Evolutionary conservation across 2,888 invertebrate species (phyloP).

Genomic region (Himalopsyche japonica): DNA sequence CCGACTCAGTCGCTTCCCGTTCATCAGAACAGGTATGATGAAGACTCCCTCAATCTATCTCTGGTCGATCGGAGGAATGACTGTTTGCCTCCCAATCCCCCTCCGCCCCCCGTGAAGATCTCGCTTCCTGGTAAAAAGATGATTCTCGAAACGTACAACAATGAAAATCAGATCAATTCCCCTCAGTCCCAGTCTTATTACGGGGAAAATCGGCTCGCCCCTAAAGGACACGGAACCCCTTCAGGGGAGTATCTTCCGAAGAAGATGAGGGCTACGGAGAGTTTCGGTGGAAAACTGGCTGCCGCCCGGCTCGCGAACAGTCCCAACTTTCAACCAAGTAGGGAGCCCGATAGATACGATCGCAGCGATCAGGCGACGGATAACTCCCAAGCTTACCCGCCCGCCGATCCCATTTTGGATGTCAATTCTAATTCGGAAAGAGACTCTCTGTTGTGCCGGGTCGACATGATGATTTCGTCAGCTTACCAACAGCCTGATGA

Average conservation of each 20-base stretch:
- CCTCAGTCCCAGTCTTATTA: conserved; percentile 44
- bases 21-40: neutral
- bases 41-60: conserved; percentile 49
- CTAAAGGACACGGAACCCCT: conserved; percentile 27
- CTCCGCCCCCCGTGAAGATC: conserved; percentile 47
- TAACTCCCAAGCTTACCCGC: neutral
- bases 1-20: neutral
- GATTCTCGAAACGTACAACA: conserved; percentile 58
- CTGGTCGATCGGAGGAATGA: conserved; percentile 49
- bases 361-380: neutral
- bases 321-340: conserved; percentile 42
- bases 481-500: neutral
- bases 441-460: neutral
- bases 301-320: conserved; percentile 44
- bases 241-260: conserved; percentile 55
- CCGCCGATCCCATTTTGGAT: neutral
- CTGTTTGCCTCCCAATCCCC: conserved; percentile 51
- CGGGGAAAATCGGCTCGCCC: conserved; percentile 26
- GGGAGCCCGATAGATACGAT: conserved; percentile 36
- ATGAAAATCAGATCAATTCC: conserved; percentile 50
- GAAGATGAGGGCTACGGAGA: conserved; percentile 60
- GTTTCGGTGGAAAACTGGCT: conserved; percentile 54
- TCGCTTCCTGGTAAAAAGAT: conserved; percentile 56
- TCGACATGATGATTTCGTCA: neutral
- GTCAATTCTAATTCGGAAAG: neutral